Base-by-base conservation (phyloP, 2,888 invertebrate species). In the Pseudococcus jackbeardsleyi region DNA sequence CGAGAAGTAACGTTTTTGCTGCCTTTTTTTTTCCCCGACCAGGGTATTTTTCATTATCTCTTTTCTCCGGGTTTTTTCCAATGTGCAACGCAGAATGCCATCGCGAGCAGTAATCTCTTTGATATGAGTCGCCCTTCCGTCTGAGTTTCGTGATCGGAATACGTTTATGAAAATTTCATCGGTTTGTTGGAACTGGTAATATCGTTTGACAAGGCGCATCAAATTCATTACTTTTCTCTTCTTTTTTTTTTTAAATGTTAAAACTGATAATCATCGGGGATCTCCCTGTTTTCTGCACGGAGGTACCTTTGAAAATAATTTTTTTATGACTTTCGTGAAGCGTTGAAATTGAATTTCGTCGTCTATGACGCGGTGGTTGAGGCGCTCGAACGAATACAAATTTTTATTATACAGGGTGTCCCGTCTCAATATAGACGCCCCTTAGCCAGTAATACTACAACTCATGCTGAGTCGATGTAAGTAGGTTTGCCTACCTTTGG, bases 121-220 rank as follows among this genome's bases (percentile, higher is more conserved):
- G 79, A 82, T 82, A 82, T 82, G 46, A 46, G 46, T 82, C 39
- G 42, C 19, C 79, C 46, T 82, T 46, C 42, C 79, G 79, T 82
- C 79, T 82, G 19, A 33, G 79, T 82, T 82, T 82, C 79, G 79
- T 82, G 79, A 82, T 82, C 79, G 79, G 79, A 82, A 82, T 82
- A 82, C 79, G 39, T 82, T 82, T 82, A 82, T 82, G 39, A 82
- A 82, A 82, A 82, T 82, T 82, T 46, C 64, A 82, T 19, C 72
- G 15, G 33, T 68, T 33, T 26, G 42, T 77, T 26, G n/a, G 54
- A 54, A 54, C 54, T 54, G 42, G 77, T 82, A 82, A 82, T 82
- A 46, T 46, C 22, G n/a, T 82, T 82, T 82, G 79, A 82, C 79
- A 82, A 46, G 79, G 79, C 79, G 46, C 79, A 82, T 82, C 79